A percentile compares a stretch with the other conserved stretches of the same genome.
Conservation (phyloP, 2,888 invertebrate species). For the Hirtodrosophila histrioides region DNA sequence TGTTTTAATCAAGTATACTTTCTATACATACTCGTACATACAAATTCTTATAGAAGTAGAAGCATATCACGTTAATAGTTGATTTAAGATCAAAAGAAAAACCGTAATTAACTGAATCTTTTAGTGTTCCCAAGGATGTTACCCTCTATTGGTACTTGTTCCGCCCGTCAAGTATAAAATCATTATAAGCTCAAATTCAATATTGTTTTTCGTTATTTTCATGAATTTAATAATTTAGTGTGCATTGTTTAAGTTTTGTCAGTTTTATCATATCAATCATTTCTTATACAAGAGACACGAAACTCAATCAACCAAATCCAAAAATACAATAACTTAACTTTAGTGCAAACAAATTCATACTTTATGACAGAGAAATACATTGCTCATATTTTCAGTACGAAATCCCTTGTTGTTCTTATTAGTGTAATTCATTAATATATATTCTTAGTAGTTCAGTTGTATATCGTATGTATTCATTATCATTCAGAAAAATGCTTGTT, state of each 20-base stretch:
- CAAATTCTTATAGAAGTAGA: constrained; percentile 1
- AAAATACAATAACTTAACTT: constrained; percentile 7
- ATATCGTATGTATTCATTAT: background rate
- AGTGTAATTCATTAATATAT: background rate
- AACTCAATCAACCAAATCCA: background rate
- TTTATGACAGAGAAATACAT: background rate
- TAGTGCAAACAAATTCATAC: constrained; percentile 1
- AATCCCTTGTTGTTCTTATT: constrained; percentile 2
- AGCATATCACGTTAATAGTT: background rate
- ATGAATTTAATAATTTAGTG: constrained; percentile 24
- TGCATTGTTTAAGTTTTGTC: constrained; percentile 37
- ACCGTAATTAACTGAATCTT: constrained; percentile 20
- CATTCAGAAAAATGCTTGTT: constrained; percentile 12
- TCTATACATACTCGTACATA: background rate
- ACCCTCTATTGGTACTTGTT: constrained; percentile 85
- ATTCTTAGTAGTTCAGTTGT: background rate
- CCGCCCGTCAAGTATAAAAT: constrained; percentile 83
- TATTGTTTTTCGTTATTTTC: constrained; percentile 42
- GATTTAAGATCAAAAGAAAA: constrained; percentile 2
- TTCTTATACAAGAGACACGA: background rate
- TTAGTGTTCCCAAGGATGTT: constrained; percentile 74
- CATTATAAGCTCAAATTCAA: constrained; percentile 32
- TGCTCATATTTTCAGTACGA: background rate
- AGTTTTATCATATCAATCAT: constrained; percentile 44
- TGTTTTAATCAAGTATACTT: background rate